Conservation (phyloP, 2,888 invertebrate genomes). For the Acheta domesticus region DNA sequence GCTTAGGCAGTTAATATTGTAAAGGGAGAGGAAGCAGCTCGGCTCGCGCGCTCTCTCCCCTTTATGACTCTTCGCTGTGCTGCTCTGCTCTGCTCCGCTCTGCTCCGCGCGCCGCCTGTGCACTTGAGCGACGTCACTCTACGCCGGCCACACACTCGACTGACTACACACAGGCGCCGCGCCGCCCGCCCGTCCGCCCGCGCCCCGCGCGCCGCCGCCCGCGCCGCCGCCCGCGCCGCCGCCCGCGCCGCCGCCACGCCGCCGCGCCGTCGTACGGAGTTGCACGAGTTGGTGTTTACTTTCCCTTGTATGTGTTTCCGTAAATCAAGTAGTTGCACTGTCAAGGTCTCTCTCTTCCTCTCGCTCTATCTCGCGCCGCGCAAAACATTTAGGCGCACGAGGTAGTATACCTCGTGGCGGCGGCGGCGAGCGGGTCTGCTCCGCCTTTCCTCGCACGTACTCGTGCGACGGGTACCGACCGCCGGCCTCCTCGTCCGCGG, state of each 20-base stretch:
- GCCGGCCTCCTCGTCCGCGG: too few species aligned
- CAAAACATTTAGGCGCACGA: too few species aligned
- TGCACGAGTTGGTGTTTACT: constrained; percentile 11
- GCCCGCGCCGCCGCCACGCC: neutral
- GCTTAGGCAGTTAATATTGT: neutral
- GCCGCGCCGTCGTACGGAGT: constrained; percentile 5
- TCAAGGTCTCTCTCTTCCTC: too few species aligned
- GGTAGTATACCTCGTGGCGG: too few species aligned
- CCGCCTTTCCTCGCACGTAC: too few species aligned
- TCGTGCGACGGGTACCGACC: too few species aligned
- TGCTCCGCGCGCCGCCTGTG: neutral
- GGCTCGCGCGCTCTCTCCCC: neutral
- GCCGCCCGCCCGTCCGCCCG: neutral
- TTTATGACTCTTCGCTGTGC: neutral
- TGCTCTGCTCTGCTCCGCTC: neutral
- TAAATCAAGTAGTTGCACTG: neutral
- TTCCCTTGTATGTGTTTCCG: neutral
- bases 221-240: neutral
- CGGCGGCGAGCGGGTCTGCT: too few species aligned
- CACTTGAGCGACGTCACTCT: neutral
- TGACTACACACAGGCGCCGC: too few species aligned
- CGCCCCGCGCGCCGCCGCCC: neutral
- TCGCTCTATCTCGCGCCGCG: too few species aligned
- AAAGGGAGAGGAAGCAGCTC: neutral
- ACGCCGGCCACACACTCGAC: neutral